Evolutionary conservation across 2,888 invertebrate species (phyloP), one percentile per base, ranked within the genome.

Genomic region (Gibbula magus): DNA sequence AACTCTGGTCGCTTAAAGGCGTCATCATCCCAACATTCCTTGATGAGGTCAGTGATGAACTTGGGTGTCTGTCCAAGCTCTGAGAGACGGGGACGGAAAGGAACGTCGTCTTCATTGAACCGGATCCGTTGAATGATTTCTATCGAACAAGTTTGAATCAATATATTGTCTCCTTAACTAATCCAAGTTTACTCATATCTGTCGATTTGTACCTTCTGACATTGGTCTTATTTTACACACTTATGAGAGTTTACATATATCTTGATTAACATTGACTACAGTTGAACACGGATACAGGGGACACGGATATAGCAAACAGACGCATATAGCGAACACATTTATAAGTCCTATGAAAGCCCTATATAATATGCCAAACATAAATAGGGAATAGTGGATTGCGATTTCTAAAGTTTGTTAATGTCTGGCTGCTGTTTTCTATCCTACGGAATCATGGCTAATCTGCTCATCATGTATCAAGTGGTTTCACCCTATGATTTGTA

Each of bases 21-120:
- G 86, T 96, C 95, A 93, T 98, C 98, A 74, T 96, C 96, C 98
- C 98, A 98, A 93, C 98, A 98, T 92, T 98, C 97, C 75, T 97
- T 95, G 86, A 98, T 97, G 86, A 88, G 84, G 61, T 90, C 90
- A 7, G 87, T 89, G 45, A 89, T 88, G 75, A 89, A 89, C 79
- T 89, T 90, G 5, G 91, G 90, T 0, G 88, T 95, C 61, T 96
- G 96, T 87, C 96, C 95, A 76, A 97, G 92, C 0, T 95, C 95
- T 66, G 96, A 96, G 84, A 97, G 91, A 0, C 96, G 95, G 0
- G 98, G 98, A 87, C 97, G 96, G 92, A 82, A 93, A 0, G 91
- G 91, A 16, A 85, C 87, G 0, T 86, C 87, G 22, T 82, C 82
- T 5, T 83, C 86, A 4, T 77, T 79, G 79, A 95, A 95, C 90